Evolutionary conservation across 2,888 invertebrate species (phyloP), one percentile per base, ranked within the genome.

Genomic region (Eumerus sabulonum): DNA sequence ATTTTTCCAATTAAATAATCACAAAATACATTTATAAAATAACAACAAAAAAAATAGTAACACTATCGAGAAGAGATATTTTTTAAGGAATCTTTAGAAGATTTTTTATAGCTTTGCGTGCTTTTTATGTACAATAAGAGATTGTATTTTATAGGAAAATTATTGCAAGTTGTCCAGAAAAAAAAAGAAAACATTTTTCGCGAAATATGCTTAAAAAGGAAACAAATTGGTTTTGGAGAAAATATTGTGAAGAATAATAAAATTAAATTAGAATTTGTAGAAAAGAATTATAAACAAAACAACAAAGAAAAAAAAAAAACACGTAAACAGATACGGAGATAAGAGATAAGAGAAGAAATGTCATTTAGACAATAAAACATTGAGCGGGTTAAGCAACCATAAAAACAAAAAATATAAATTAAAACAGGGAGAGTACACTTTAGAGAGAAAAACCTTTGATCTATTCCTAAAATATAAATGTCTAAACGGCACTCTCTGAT

Each of bases 71-170:
- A 27, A 27, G 27, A 27, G 68, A 68, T 73, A 70, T 74, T 74
- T 79, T 79, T 79, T 64, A 73, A 77, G 27, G n/a, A 73, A 74
- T 74, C 79, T 74, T 79, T 79, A 79, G 79, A 79, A 74, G 79
- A 74, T 79, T 74, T 77, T 76, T 40, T 11, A 74, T 70, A 79
- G 79, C 74, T 79, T 79, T 70, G 70, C 74, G 73, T 79, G 79
- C 79, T 79, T 79, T 79, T 74, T 79, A 70, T 77, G 67, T 74
- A 74, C 73, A 70, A 48, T 68, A 54, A 79, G 51, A 68, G 54
- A 79, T 79, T 79, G 74, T 79, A 79, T 74, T 79, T 79, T 79
- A 79, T 74, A 79, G 73, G 53, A 51, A 60, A 60, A 67, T 68
- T 27, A 27, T 27, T 79, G 74, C 79, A 79, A 79, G 74, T 70